phyloP scores from a whole-genome alignment of 2,888 invertebrate genomes.

The Bellardia pandia region DNA sequence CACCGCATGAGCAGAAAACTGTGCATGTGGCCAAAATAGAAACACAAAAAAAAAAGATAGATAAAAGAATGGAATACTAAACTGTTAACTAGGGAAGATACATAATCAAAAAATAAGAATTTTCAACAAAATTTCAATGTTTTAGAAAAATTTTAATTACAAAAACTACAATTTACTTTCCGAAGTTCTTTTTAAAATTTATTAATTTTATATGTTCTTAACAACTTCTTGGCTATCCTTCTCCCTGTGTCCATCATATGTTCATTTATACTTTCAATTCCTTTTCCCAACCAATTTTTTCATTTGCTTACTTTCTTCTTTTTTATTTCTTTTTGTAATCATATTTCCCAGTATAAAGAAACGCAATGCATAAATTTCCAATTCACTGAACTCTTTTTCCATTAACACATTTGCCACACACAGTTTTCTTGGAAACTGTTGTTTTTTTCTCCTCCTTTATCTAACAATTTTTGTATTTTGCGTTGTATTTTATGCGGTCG shows the following conservation, averaged over 20 bases:
- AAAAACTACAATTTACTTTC: too few relatives aligned
- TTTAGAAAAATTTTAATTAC: too few relatives aligned
- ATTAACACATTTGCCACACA: conserved; percentile 70
- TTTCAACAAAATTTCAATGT: too few relatives aligned
- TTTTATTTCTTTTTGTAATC: not conserved
- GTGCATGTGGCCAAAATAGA: conserved; percentile 27
- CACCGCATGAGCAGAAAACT: conserved; percentile 20
- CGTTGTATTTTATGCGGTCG: conserved; percentile 25
- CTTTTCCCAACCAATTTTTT: conserved; percentile 39
- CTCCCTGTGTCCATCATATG: conserved; percentile 12
- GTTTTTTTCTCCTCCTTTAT: conserved; percentile 25
- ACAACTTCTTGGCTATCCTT: conserved; percentile 1
- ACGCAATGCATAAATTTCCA: conserved; percentile 73
- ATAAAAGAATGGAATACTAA: not conserved
- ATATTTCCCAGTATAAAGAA: conserved; percentile 53
- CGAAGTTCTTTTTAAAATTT: too few relatives aligned
- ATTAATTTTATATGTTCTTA: not conserved
- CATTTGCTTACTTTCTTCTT: not conserved
- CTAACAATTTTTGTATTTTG: conserved; percentile 40
- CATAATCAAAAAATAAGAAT: not conserved
- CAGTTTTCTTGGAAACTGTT: conserved; percentile 13
- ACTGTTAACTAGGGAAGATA: conserved; percentile 12
- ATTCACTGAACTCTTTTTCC: conserved; percentile 73
- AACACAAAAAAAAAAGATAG: too few relatives aligned
- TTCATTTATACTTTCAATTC: conserved; percentile 58